Base-by-base conservation (phyloP, 2,113 vertebrate genomes). In the Symphodus melops region DNA sequence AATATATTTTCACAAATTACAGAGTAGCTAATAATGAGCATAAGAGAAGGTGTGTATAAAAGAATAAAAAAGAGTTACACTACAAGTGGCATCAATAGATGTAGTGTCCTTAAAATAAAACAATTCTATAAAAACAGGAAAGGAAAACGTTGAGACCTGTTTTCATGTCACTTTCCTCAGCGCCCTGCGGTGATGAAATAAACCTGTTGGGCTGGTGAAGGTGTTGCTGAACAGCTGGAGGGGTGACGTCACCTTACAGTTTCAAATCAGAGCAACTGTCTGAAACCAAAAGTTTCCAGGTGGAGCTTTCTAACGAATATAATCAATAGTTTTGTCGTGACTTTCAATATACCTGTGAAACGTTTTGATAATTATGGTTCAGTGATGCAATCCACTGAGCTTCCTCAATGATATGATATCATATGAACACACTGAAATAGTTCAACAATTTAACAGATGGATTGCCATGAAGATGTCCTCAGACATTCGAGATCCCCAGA, bases 201-300 rank as follows among this genome's bases (percentile, higher is more conserved):
- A 75, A 76, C 56, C 25, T 48, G 73, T 55, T 25, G 33, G 23
- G 17, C 23, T 5, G 39, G 64, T 41, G 7, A 11, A 41, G 1
- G 17, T 10, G 54, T 19, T 10, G 8, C 54, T 10, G 20, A 4
- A 4, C 8, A 14, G 2, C 10, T 21, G 13, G 46, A 58, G 5
- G 1, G 0, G 1, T 44, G 52, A 36, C 44, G 17, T 5, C 3
- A 10, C 33, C 37, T 53, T 13, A n/a, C 8, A 1, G 42, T 25
- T 44, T 17, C 4, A 19, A 23, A 13, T 23, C 7, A 9, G 9
- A 49, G 41, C 23, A 2, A 8, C 20, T 1, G 4, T 17, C 14
- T 9, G 2, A n/a, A 4, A 19, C 13, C 4, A 9, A 20, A 17
- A 48, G 21, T 66, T 76, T 67, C 37, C 1, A 0, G 56, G 63